Conservation (phyloP, 2,888 invertebrate genomes). For the Eupithecia pulchellata region DNA sequence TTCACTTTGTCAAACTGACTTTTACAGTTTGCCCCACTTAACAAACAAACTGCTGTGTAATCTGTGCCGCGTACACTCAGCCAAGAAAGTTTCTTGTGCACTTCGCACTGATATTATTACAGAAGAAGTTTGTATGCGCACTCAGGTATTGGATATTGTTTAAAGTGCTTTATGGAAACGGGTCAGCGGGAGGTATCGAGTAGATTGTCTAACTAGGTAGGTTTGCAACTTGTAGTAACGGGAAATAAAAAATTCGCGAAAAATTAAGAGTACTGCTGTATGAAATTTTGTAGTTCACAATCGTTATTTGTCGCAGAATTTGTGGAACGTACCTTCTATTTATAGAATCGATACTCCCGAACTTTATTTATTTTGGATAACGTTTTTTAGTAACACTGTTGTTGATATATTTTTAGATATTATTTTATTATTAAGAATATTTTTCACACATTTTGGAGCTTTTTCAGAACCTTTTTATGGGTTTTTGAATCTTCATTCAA, state of each 20-base stretch:
- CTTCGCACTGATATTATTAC: not conserved
- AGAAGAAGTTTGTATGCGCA: not conserved
- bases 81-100: not conserved
- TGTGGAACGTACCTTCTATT: no score
- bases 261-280: no score
- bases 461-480: no score
- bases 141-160: not conserved
- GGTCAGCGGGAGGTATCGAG: not conserved
- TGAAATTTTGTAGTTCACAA: no score
- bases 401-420: no score
- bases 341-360: no score
- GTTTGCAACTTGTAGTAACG: not conserved
- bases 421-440: no score
- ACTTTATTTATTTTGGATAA: no score
- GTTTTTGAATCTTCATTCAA: no score
- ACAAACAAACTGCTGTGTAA: not conserved
- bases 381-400: no score
- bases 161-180: not conserved
- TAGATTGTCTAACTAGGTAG: not conserved
- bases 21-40: not conserved
- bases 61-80: constrained; percentile 6
- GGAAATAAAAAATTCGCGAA: not conserved
- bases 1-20: not conserved
- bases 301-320: no score
- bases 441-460: no score